These are phyloP conservation scores for Palythoa grandis DNA, from an alignment of 92 coral and sea anemone species.

Conservation along the genomic window DNA sequence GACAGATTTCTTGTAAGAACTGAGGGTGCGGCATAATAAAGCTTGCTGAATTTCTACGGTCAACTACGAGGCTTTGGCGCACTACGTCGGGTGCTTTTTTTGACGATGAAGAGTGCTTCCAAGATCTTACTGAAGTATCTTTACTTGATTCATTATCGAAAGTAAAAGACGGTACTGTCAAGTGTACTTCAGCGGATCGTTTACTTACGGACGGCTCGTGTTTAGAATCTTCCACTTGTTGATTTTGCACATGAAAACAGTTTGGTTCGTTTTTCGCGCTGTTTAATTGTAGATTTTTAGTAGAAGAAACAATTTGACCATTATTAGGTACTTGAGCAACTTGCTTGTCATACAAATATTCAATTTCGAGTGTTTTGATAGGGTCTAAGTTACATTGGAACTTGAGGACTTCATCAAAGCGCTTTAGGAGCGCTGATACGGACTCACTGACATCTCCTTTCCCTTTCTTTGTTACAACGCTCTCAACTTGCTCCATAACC, in stretches of 20 bases:
- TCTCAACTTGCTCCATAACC: conserved; percentile 19
- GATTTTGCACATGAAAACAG: not conserved
- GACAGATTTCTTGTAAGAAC: conserved; percentile 15
- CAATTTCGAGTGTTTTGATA: conserved; percentile 26
- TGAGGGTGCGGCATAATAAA: not conserved
- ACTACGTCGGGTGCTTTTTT: conserved; percentile 6
- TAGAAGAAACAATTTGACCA: conserved; percentile 6
- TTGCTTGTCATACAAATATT: conserved; percentile 16
- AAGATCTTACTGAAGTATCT: not conserved
- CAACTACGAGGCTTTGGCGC: conserved; percentile 25
- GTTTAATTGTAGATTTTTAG: not conserved
- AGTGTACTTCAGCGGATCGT: not conserved
- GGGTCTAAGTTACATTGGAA: conserved; percentile 3
- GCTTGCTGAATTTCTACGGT: conserved; percentile 15
- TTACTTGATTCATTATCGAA: not conserved
- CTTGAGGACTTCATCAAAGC: conserved; percentile 33
- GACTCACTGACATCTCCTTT: not conserved
- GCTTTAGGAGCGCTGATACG: conserved; percentile 17
- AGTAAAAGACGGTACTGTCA: not conserved
- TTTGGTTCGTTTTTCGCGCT: not conserved
- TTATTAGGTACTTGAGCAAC: conserved; percentile 5
- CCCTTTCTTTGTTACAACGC: conserved; percentile 3
- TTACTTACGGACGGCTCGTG: not conserved
- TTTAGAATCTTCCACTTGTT: conserved; percentile 11
- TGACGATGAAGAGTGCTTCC: conserved; percentile 1